Percentiles rank a stretch among this genome's conserved stretches.
These are phyloP conservation scores for Lerema accius DNA, from an alignment of 1,140 invertebrate genomes.

Conservation along the genomic window DNA sequence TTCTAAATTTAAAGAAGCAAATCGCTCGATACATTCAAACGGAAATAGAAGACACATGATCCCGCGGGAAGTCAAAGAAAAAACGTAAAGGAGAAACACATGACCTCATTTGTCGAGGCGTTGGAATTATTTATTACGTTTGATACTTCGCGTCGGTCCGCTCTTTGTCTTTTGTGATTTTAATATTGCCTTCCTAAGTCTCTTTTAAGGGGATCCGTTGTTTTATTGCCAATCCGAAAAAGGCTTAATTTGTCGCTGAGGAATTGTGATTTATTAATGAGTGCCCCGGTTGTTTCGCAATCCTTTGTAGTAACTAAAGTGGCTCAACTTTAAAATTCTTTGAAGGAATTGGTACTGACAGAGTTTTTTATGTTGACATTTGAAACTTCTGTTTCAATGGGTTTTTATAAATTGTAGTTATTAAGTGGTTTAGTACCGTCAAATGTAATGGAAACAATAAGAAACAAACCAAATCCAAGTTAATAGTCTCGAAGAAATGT, in stretches of 20 bases:
- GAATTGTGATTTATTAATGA: constrained; percentile 35
- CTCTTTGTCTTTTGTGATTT: constrained; percentile 73
- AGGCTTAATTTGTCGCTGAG: constrained; percentile 34
- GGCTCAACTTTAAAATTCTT: constrained; percentile 29
- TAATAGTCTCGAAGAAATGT: no score
- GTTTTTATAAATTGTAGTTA: not conserved
- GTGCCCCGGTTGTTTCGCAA: constrained; percentile 30
- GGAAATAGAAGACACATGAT: constrained; percentile 81
- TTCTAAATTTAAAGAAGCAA: constrained; percentile 77
- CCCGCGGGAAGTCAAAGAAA: constrained; percentile 77
- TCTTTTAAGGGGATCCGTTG: constrained; percentile 51
- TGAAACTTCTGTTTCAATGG: not conserved
- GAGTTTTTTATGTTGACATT: constrained; percentile 16
- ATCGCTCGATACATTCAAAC: constrained; percentile 76
- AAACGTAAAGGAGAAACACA: constrained; percentile 79
- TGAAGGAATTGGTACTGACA: constrained; percentile 8
- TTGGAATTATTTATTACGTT: constrained; percentile 79
- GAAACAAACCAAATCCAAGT: no score
- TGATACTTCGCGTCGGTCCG: constrained; percentile 69
- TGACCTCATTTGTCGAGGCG: constrained; percentile 79
- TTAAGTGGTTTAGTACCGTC: no score
- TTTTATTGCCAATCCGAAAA: constrained; percentile 35
- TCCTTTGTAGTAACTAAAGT: constrained; percentile 30
- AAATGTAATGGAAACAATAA: no score
- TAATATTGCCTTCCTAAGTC: constrained; percentile 54